Evolutionary conservation across 2,797 vertebrate species (phyloP), one percentile per base, ranked within the genome.

Genomic region (Enoplosus armatus): DNA sequence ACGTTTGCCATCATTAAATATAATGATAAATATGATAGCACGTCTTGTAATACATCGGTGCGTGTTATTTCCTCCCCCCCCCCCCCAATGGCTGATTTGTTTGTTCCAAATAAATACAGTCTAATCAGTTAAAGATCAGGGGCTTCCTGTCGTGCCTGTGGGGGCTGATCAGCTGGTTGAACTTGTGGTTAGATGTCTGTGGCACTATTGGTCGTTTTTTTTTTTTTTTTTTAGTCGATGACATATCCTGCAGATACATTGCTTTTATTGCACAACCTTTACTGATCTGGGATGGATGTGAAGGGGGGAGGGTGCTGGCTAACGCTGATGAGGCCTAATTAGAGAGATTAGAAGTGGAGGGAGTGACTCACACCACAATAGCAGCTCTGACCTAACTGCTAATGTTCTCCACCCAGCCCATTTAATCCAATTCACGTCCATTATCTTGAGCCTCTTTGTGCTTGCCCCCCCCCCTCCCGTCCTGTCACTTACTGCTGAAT

Each of bases 401-500:
- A 93, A 93, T 93, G 88, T 86, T 90, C 90, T 90, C 86, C 90
- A 79, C 90, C 89, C 87, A 90, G 82, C 86, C 88, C 89, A 89
- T 93, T 94, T 92, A 93, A 92, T 94, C 90, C 88, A 90, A 92
- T 92, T 92, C 89, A 87, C 81, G 86, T 87, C 87, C 87, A 93
- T 92, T 93, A 91, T 93, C 87, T 89, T 88, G 67, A 80, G 78
- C 73, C 81, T 84, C 71, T 82, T 76, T 82, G 87, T 81, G 80
- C 82, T 82, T 47, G 10, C 72, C 68, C 41, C 26, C 45, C 41
- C 43, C 66, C 66, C 79, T 72, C 68, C 29, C 4, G n/a, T 77
- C 73, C 82, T 20, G 29, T 86, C 84, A 85, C 85, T 88, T 85
- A 80, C 68, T 62, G 72, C 80, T 80, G 80, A 88, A 86, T 86